Evolutionary conservation across 2,113 vertebrate genomes (phyloP).

Genomic region (Calidris pugnax): DNA sequence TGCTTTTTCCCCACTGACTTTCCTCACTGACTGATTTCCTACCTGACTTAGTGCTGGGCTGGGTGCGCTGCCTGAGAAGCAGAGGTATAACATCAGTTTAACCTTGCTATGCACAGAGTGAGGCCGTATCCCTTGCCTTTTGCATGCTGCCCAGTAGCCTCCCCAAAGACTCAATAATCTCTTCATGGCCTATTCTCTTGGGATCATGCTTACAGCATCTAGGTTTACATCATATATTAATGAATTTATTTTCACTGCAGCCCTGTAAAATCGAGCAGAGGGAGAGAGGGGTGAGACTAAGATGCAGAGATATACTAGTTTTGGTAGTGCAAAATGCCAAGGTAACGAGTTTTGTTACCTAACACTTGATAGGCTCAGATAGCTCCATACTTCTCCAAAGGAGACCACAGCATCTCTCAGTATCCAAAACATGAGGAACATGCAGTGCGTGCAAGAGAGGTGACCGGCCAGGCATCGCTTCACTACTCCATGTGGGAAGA

Average conservation of each 20-base stretch:
- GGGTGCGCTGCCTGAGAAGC: neutral
- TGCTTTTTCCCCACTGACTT: neutral
- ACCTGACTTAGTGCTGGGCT: neutral
- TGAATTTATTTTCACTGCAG: neutral
- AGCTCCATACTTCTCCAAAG: neutral
- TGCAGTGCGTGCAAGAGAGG: neutral
- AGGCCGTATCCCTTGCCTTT: neutral
- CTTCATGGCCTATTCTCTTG: neutral
- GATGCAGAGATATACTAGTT: neutral
- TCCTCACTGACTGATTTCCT: neutral
- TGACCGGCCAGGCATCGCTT: neutral
- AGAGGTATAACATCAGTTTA: neutral
- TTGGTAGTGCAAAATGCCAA: neutral
- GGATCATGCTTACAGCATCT: neutral
- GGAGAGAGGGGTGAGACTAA: neutral
- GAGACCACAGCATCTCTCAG: neutral
- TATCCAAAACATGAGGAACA: neutral
- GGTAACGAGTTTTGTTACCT: neutral
- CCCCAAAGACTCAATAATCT: neutral
- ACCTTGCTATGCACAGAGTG: neutral
- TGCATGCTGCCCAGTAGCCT: neutral
- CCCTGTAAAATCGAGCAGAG: neutral
- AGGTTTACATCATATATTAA: neutral
- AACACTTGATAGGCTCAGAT: neutral
- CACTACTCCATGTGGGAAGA: accelerated